Evolutionary conservation across 2,888 invertebrate genomes (phyloP).

Genomic region (Eupeodes luniger): DNA sequence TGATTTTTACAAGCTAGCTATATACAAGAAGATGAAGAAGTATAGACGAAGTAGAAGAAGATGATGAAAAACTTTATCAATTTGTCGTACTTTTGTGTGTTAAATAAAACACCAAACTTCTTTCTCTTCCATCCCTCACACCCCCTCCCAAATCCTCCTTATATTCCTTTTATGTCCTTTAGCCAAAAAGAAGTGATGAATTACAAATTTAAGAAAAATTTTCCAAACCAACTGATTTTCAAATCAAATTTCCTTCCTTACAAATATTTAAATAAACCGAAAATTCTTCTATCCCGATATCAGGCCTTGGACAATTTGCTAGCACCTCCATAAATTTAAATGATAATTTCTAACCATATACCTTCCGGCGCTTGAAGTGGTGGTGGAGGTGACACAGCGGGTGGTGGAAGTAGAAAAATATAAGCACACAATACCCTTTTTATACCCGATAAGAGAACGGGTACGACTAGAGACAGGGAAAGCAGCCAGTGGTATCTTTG

Average conservation of each 20-base stretch:
- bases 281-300: constrained; percentile 23
- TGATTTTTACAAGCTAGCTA: constrained; percentile 18
- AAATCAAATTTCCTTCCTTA: constrained; percentile 59
- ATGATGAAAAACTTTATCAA: constrained; percentile 61
- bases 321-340: constrained; percentile 60
- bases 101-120: constrained; percentile 13
- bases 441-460: constrained; percentile 3
- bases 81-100: constrained; percentile 62
- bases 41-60: too few relatives aligned
- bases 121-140: neutral
- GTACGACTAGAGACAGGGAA: neutral
- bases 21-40: neutral
- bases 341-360: constrained; percentile 61
- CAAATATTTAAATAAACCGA: constrained; percentile 56
- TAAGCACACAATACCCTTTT: neutral
- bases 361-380: neutral
- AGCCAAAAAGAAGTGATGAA: neutral
- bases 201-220: constrained; percentile 37
- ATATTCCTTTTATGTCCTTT: neutral
- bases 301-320: neutral
- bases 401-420: neutral
- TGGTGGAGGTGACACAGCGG: too few relatives aligned
- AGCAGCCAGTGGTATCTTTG: neutral
- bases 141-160: neutral
- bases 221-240: constrained; percentile 54